Base-by-base conservation (phyloP, 2,797 vertebrate species). In the Cossypha heuglini region DNA sequence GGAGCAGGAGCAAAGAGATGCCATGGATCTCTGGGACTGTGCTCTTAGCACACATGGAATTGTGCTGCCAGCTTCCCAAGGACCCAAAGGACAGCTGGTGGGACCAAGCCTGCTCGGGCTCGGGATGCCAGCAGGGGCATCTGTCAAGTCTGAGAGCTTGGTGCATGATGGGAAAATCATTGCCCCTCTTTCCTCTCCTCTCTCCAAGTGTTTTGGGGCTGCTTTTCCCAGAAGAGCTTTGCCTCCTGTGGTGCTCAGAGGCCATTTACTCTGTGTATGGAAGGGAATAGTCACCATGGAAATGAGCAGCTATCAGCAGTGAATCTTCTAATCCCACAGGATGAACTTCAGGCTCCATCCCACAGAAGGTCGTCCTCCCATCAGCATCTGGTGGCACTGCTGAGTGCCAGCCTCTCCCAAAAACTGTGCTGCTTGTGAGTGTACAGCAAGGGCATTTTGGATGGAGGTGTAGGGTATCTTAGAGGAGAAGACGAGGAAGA, bases 401-500 rank as follows among this genome's bases (percentile, higher is more conserved):
- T 0, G 1, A 79, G 57, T 49, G 57, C 40, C 2, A 2, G 31
- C 22, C 25, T 52, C 6, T 37, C 10, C 40, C 0, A 0, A 4
- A 4, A 2, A 37, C 1, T 0, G n/a, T 49, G 49, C 49, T 59
- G 51, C 35, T 45, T 2, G 1, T 35, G 51, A 68, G 31, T 26
- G 8, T 11, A 38, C 2, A 2, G 11, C 1, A 3, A 13, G 18
- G 24, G 7, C 5, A 31, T 67, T 84, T 59, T 31, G 49, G 57
- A 24, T 38, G 19, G 54, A 62, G 43, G 13, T 77, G 33, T 4
- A 37, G 19, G 0, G 0, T 64, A n/a, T 29, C 33, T 25, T 33
- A 43, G 45, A 59, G 51, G 24, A 42, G 42, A 90, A 42, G 13
- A 74, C 29, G 15, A 45, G 2, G 20, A 69, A 63, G 25, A 58